Conservation (phyloP, 2,888 invertebrate species). For the Mythimna impura region DNA sequence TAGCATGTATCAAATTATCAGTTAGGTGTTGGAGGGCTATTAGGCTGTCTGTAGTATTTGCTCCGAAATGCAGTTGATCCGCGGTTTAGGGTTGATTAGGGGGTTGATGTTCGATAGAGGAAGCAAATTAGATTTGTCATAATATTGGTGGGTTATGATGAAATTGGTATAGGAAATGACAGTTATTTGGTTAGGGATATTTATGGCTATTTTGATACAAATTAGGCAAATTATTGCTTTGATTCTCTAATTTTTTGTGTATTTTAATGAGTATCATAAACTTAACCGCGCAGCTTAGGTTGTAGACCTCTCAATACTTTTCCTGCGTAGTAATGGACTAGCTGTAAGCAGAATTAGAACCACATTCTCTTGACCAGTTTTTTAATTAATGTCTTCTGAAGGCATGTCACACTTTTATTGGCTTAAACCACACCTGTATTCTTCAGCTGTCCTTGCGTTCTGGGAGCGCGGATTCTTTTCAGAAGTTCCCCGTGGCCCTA, state of each 20-base stretch:
- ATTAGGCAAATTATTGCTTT: neutral
- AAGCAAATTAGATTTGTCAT: slow-evolving; percentile 66
- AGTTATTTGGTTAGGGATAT: slow-evolving; percentile 11
- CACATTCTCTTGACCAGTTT: too few relatives aligned
- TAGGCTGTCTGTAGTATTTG: slow-evolving; percentile 72
- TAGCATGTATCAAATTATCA: slow-evolving; percentile 73
- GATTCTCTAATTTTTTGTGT: neutral
- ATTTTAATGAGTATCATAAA: neutral
- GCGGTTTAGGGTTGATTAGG: slow-evolving; percentile 66
- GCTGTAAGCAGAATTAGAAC: too few relatives aligned
- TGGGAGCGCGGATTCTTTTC: too few relatives aligned
- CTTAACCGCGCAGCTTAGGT: too few relatives aligned
- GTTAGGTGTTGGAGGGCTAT: slow-evolving; percentile 72
- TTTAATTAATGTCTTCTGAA: too few relatives aligned
- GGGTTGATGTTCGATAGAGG: slow-evolving; percentile 57
- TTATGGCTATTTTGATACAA: neutral
- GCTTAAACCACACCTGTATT: too few relatives aligned
- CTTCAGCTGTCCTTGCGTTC: too few relatives aligned
- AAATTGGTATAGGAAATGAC: slow-evolving; percentile 47
- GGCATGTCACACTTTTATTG: too few relatives aligned
- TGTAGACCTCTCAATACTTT: too few relatives aligned
- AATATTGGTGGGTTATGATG: slow-evolving; percentile 51
- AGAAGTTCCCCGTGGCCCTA: too few relatives aligned
- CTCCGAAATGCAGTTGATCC: slow-evolving; percentile 74
- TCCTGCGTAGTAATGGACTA: too few relatives aligned